These are phyloP conservation scores for Potamilus streckersoni DNA, from an alignment of 1,140 invertebrate species.

Conservation along the genomic window DNA sequence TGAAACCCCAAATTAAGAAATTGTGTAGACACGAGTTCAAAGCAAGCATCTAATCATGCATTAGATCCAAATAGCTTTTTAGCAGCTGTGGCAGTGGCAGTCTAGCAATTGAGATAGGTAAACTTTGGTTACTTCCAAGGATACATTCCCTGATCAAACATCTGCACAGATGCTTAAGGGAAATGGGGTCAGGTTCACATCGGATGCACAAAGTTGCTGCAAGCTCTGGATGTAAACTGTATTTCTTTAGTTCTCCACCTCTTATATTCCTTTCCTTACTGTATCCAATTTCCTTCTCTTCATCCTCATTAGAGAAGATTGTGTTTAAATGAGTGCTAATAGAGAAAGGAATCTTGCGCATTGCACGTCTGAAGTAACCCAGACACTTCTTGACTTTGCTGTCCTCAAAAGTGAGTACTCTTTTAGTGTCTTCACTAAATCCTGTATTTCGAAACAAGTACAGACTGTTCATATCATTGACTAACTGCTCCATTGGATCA, in stretches of 20 bases:
- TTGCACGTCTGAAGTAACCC: slow-evolving; percentile 13
- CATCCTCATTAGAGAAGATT: neutral
- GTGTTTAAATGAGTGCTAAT: slow-evolving; percentile 15
- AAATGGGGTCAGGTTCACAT: slow-evolving; percentile 11
- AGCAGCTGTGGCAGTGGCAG: too few relatives aligned
- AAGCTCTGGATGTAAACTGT: slow-evolving; percentile 19
- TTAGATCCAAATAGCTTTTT: too few relatives aligned
- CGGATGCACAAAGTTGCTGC: slow-evolving; percentile 11
- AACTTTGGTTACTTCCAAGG: too few relatives aligned
- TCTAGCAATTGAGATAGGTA: too few relatives aligned
- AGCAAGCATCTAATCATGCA: too few relatives aligned
- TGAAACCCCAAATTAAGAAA: too few relatives aligned
- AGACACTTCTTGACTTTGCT: slow-evolving; percentile 10
- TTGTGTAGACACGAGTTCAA: too few relatives aligned
- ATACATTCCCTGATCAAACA: slow-evolving; percentile 9
- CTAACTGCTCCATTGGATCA: slow-evolving; percentile 21
- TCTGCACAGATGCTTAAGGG: slow-evolving; percentile 22
- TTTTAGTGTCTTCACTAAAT: slow-evolving; percentile 13
- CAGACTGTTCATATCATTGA: slow-evolving; percentile 31
- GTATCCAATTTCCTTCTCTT: neutral
- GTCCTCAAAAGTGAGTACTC: slow-evolving; percentile 17
- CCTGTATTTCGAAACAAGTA: slow-evolving; percentile 24
- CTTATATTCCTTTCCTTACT: neutral
- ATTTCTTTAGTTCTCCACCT: slow-evolving; percentile 1
- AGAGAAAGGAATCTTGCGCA: slow-evolving; percentile 12